Conservation (phyloP, 2,888 invertebrate species). For the Abrostola tripartita region DNA sequence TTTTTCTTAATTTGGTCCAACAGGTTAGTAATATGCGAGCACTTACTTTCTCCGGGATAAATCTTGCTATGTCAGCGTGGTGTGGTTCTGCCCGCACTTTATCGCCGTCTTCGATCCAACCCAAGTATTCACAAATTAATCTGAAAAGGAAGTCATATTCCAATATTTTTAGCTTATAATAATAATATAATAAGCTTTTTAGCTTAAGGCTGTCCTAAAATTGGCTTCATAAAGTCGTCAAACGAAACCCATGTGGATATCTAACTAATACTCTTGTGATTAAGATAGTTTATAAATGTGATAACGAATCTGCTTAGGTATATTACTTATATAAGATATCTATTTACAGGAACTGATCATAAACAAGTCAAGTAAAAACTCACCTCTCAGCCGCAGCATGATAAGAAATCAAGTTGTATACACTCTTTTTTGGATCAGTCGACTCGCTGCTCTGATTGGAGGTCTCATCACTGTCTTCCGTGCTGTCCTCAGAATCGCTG, state of each 20-base stretch:
- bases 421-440: conserved; percentile 51
- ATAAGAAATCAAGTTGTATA: conserved; percentile 66
- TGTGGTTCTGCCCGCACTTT: conserved; percentile 66
- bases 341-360: too few species aligned
- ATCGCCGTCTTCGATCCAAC: conserved; percentile 78
- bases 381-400: conserved; percentile 77
- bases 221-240: too few species aligned
- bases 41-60: conserved; percentile 73
- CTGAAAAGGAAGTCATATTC: conserved; percentile 56
- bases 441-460: conserved; percentile 34
- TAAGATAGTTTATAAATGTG: too few species aligned
- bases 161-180: too few species aligned
- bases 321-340: too few species aligned
- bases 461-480: conserved; percentile 32
- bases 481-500: conserved; percentile 53
- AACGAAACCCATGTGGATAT: too few species aligned
- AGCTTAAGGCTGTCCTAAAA: too few species aligned
- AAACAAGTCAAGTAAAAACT: conserved; percentile 50
- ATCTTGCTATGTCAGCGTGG: conserved; percentile 72
- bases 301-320: neutral
- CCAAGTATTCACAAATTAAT: conserved; percentile 66
- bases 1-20: too few species aligned
- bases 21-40: too few species aligned
- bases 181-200: too few species aligned
- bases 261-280: too few species aligned